These are phyloP conservation scores for Liasis olivaceus DNA, from an alignment of 2,797 vertebrate species.

Conservation along the genomic window DNA sequence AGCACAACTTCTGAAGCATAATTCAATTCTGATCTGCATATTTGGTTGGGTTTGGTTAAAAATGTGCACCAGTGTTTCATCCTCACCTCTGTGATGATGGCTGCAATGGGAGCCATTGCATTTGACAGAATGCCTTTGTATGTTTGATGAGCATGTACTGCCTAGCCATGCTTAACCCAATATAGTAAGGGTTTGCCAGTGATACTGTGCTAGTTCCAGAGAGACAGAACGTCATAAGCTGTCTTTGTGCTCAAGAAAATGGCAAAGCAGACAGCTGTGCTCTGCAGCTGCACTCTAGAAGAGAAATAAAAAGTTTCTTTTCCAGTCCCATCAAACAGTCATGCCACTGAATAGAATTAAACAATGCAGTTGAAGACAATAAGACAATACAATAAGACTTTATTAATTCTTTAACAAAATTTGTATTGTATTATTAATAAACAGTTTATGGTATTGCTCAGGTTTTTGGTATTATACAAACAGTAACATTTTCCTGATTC, in stretches of 20 bases:
- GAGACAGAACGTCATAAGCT: not conserved
- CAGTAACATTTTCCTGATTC: no score
- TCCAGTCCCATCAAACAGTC: not conserved
- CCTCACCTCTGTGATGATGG: not conserved
- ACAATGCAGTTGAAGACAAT: not conserved
- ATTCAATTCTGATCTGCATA: not conserved
- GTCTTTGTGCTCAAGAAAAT: not conserved
- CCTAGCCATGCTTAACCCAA: not conserved
- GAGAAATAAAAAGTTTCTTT: not conserved
- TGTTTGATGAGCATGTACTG: no score
- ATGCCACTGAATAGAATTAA: not conserved
- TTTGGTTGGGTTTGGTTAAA: not conserved
- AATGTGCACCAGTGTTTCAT: not conserved
- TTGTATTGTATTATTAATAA: no score
- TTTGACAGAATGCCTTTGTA: not conserved
- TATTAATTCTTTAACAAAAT: no score
- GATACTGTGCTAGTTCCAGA: not conserved
- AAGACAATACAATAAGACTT: not conserved
- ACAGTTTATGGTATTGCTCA: no score
- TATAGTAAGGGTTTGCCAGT: not conserved
- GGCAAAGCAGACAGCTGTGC: not conserved
- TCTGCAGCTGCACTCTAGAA: not conserved
- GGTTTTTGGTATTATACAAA: no score
- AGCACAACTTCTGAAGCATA: not conserved
- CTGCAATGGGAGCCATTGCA: not conserved